Percentiles rank a stretch among this genome's conserved stretches.
These are phyloP conservation scores for Hycleus phaleratus DNA, from an alignment of 1,140 invertebrate species.

Conservation along the genomic window DNA sequence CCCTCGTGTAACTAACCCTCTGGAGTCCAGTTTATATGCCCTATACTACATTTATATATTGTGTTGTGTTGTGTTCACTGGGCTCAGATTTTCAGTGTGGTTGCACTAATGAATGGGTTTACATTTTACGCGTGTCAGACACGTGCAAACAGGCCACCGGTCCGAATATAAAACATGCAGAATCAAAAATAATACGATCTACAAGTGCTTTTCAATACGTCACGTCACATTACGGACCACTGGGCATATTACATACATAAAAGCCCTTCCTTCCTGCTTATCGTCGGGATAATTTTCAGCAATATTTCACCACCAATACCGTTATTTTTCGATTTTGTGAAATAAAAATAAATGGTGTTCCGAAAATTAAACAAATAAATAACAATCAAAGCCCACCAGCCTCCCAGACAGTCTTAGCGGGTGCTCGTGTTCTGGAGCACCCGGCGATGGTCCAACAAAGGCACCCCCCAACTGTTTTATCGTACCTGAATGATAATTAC, in stretches of 20 bases:
- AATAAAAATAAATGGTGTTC: not conserved
- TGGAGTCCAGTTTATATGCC: conserved; percentile 1
- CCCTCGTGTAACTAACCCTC: not conserved
- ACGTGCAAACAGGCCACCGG: conserved; percentile 33
- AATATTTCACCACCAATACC: no score
- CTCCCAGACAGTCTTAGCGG: conserved; percentile 23
- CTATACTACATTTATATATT: not conserved
- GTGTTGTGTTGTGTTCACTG: no score
- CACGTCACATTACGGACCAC: conserved; percentile 19
- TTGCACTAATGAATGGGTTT: conserved; percentile 41
- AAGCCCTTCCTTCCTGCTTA: conserved; percentile 11
- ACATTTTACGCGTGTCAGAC: conserved; percentile 36
- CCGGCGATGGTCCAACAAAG: conserved; percentile 28
- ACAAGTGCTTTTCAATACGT: conserved; percentile 31
- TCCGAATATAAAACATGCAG: conserved; percentile 28
- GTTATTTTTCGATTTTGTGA: no score
- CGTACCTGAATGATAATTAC: conserved; percentile 33
- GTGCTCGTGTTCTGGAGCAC: conserved; percentile 32
- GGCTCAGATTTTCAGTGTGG: conserved; percentile 37
- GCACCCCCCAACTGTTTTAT: conserved; percentile 35
- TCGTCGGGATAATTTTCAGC: not conserved
- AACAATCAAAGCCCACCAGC: conserved; percentile 20
- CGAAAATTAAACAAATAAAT: conserved; percentile 21
- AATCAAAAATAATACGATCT: conserved; percentile 36
- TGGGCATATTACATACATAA: conserved; percentile 1